phyloP scores from a whole-genome alignment of 2,888 invertebrate genomes.

The Rhimphoctona megacephalus region DNA sequence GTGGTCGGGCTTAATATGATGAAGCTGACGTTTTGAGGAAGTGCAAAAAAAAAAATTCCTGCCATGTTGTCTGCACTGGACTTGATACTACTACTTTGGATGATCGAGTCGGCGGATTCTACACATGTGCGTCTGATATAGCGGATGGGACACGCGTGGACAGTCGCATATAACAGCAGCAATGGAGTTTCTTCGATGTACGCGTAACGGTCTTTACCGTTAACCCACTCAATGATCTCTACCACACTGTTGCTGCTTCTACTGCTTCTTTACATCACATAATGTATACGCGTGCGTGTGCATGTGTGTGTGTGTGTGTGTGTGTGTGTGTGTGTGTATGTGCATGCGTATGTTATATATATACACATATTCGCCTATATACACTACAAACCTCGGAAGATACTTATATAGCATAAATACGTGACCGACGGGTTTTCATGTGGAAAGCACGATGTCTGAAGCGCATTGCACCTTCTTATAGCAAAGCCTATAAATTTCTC shows the following conservation, averaged over 20 bases:
- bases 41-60: slow-evolving; percentile 1
- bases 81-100: slow-evolving; percentile 7
- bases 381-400: slow-evolving; percentile 32
- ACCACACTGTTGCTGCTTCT: slow-evolving; percentile 70
- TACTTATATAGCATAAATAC: slow-evolving; percentile 42
- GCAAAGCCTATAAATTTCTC: slow-evolving; percentile 63
- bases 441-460: slow-evolving; percentile 55
- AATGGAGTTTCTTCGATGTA: slow-evolving; percentile 81
- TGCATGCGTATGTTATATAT: not conserved
- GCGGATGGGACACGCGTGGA: slow-evolving; percentile 73
- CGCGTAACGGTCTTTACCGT: slow-evolving; percentile 80
- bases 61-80: not conserved
- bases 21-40: not conserved
- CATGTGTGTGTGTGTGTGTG: not conserved
- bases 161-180: slow-evolving; percentile 72
- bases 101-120: slow-evolving; percentile 15
- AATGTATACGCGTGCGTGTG: not conserved
- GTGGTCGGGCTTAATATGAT: not conserved
- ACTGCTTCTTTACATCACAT: slow-evolving; percentile 70
- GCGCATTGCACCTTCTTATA: slow-evolving; percentile 49
- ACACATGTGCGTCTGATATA: slow-evolving; percentile 51
- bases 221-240: slow-evolving; percentile 73
- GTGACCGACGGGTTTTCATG: slow-evolving; percentile 70
- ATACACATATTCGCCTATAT: slow-evolving; percentile 27
- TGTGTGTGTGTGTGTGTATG: no score